phyloP scores from a whole-genome alignment of 2,888 invertebrate genomes.

The Melanostoma mellinum region DNA sequence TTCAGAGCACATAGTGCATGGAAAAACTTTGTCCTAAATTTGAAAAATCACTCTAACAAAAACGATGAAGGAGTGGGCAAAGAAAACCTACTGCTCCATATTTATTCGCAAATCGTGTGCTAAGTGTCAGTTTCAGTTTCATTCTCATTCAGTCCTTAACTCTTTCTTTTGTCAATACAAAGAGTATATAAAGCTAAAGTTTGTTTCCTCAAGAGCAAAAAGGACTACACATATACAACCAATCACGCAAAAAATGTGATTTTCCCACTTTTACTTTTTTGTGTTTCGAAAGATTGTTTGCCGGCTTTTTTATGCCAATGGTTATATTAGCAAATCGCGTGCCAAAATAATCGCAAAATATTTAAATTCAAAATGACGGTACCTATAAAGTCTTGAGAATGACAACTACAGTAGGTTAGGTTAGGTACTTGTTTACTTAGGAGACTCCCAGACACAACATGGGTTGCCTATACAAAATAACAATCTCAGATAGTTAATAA shows the following conservation, averaged over 20 bases:
- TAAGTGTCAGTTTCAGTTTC: conserved; percentile 66
- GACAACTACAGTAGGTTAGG: not conserved
- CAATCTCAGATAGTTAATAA: conserved; percentile 30
- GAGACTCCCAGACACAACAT: not conserved
- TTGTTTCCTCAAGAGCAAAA: not conserved
- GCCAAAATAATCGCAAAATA: conserved; percentile 54
- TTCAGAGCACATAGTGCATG: not conserved
- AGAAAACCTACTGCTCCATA: conserved; percentile 5
- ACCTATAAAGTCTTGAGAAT: not conserved
- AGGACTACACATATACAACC: conserved; percentile 35
- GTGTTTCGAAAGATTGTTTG: conserved; percentile 7
- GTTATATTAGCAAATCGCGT: conserved; percentile 68
- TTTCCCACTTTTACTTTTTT: conserved; percentile 41
- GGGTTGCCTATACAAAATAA: not conserved
- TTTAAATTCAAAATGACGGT: conserved; percentile 56
- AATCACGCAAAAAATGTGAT: conserved; percentile 57
- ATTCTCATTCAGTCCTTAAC: conserved; percentile 48
- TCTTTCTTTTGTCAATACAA: conserved; percentile 16
- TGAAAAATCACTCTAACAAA: conserved; percentile 32
- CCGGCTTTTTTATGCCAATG: conserved; percentile 58
- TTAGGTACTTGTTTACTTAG: not conserved
- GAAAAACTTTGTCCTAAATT: conserved; percentile 39
- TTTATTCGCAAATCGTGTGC: conserved; percentile 62
- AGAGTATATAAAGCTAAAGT: not conserved
- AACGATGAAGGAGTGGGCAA: not conserved